These are phyloP conservation scores for Climacteris rufus DNA, from an alignment of 2,113 vertebrate species.

Conservation along the genomic window DNA sequence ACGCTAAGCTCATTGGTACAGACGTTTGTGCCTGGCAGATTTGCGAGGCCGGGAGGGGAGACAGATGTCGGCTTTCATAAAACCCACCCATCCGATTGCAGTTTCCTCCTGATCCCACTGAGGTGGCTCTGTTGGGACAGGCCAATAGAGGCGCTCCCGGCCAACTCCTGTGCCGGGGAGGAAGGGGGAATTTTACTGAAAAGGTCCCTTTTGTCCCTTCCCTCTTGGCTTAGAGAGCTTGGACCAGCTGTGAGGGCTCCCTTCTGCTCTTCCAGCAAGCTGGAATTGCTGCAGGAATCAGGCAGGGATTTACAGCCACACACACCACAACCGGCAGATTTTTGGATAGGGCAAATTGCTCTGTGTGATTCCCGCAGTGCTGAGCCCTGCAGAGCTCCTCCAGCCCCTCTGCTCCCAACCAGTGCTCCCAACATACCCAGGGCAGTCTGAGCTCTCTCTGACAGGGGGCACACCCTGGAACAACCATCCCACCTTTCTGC, in stretches of 20 bases:
- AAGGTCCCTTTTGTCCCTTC: not conserved
- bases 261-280: not conserved
- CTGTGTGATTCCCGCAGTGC: not conserved
- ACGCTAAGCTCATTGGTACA: not conserved
- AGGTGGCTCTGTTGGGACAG: not conserved
- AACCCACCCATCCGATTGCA: not conserved
- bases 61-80: not conserved
- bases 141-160: fast-evolving
- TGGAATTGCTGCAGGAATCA: not conserved
- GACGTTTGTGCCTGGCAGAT: not conserved
- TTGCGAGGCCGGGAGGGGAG: not conserved
- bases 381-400: not conserved
- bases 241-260: not conserved
- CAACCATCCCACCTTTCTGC: not conserved
- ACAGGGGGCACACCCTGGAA: fast-evolving
- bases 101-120: not conserved
- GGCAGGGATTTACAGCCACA: not conserved
- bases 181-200: not conserved
- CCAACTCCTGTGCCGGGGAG: fast-evolving
- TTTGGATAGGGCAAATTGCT: not conserved
- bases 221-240: not conserved
- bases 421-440: not conserved
- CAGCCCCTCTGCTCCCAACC: not conserved
- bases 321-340: not conserved
- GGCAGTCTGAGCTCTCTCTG: not conserved